Conservation (phyloP, 2,888 invertebrate genomes). For the Dione vanillae region DNA sequence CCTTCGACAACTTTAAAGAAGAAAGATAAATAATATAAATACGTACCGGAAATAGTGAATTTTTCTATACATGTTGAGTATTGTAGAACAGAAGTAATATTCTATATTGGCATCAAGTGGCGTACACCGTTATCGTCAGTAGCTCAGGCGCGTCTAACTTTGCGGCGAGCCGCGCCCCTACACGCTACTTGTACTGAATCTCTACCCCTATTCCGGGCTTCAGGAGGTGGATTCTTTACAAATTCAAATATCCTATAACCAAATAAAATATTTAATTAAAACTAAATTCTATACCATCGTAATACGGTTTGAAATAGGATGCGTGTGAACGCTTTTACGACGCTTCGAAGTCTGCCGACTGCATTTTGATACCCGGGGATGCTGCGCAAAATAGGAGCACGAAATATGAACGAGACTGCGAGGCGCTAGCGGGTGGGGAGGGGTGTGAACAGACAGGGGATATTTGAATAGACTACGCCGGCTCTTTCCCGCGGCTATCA, state of each 20-base stretch:
- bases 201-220: conserved; percentile 82
- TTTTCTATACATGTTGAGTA: conserved; percentile 46
- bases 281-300: conserved; percentile 44
- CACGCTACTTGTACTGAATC: conserved; percentile 84
- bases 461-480: conserved; percentile 81
- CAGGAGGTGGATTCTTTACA: conserved; percentile 66
- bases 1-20: conserved; percentile 42
- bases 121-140: conserved; percentile 76
- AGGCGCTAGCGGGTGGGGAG: conserved; percentile 79
- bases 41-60: conserved; percentile 61
- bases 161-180: conserved; percentile 84
- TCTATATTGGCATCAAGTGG: conserved; percentile 65
- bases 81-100: conserved; percentile 51
- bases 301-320: conserved; percentile 53
- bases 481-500: conserved; percentile 68
- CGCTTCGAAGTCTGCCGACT: conserved; percentile 78
- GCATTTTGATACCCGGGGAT: conserved; percentile 83
- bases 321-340: conserved; percentile 53
- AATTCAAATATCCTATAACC: conserved; percentile 56
- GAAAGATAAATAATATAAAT: conserved; percentile 45
- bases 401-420: conserved; percentile 85
- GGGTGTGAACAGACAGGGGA: conserved; percentile 77
- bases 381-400: conserved; percentile 85
- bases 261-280: conserved; percentile 40
- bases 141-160: conserved; percentile 83